phyloP scores from a whole-genome alignment of 2,113 vertebrate species.

The Danionella cerebrum region DNA sequence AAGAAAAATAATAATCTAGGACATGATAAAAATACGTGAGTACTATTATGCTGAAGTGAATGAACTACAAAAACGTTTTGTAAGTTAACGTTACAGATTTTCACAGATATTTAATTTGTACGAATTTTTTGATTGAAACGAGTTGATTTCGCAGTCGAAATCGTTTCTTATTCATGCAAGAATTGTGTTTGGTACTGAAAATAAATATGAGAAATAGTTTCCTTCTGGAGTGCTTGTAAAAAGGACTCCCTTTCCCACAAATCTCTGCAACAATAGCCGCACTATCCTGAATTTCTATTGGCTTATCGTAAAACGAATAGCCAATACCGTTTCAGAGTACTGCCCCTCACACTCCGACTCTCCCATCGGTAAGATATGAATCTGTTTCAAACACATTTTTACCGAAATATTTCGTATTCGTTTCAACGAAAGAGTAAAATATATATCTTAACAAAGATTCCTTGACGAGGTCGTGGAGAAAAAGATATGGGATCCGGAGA shows the following conservation, averaged over 20 bases:
- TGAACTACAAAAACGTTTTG: too few species aligned
- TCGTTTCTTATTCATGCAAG: too few species aligned
- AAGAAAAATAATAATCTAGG: too few species aligned
- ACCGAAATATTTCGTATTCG: not conserved
- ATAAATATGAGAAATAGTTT: not conserved
- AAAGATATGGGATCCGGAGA: constrained; percentile 71
- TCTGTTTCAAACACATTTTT: constrained; percentile 52
- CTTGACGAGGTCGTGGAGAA: not conserved
- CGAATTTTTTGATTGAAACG: too few species aligned
- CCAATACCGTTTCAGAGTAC: constrained; percentile 24
- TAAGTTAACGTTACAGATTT: too few species aligned
- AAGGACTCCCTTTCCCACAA: constrained; percentile 18
- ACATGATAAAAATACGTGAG: too few species aligned
- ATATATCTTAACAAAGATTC: not conserved
- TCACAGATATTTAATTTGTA: too few species aligned
- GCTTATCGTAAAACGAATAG: not conserved
- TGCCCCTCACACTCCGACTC: not conserved
- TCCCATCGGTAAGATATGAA: not conserved
- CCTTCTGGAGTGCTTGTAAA: not conserved
- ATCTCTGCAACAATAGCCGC: not conserved
- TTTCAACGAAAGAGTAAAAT: constrained; percentile 11
- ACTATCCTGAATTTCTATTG: constrained; percentile 18
- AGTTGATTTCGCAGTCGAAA: too few species aligned
- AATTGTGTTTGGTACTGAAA: too few species aligned
- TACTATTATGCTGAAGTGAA: too few species aligned